Evolutionary conservation across 23 tunicate genomes (phyloP).

Genomic region (Pegea sp.): DNA sequence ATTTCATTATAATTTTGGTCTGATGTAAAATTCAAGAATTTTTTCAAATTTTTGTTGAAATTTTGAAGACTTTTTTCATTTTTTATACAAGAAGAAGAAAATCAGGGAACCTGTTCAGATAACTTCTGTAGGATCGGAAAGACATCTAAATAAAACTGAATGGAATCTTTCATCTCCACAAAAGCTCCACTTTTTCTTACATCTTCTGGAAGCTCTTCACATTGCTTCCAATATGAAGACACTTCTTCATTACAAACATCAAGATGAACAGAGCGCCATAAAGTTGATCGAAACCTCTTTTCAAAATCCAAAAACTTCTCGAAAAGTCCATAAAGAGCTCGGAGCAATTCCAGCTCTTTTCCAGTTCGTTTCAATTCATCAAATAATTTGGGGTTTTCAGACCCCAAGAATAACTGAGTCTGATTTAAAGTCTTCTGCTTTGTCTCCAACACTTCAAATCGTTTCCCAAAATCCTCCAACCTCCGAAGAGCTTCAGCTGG

Average conservation of each 20-base stretch:
- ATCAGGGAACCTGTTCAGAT: conserved; percentile 77
- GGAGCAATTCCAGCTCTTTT: conserved; percentile 61
- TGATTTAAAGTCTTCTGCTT: conserved; percentile 63
- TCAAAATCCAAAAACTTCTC: conserved; percentile 78
- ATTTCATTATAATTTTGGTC: too few relatives aligned
- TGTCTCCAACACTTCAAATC: conserved; percentile 39
- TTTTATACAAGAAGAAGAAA: neutral
- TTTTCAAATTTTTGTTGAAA: too few relatives aligned
- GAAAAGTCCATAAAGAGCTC: conserved; percentile 68
- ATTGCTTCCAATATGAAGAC: conserved; percentile 58
- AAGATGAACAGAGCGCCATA: conserved; percentile 76
- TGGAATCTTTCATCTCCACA: conserved; percentile 75
- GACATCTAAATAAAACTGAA: conserved; percentile 59
- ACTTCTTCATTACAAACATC: conserved; percentile 51
- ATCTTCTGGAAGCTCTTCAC: conserved; percentile 50
- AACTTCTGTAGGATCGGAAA: conserved; percentile 56
- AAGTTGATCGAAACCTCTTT: conserved; percentile 52
- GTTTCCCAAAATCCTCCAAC: conserved; percentile 69
- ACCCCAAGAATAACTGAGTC: conserved; percentile 62
- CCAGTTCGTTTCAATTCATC: conserved; percentile 76
- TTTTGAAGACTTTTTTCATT: too few relatives aligned
- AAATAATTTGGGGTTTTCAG: conserved; percentile 69
- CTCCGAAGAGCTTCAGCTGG: conserved; percentile 77
- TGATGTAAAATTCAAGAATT: too few relatives aligned
- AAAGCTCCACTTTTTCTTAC: conserved; percentile 71